These are phyloP conservation scores for Erebia ligea DNA, from an alignment of 2,888 invertebrate genomes.

Conservation along the genomic window DNA sequence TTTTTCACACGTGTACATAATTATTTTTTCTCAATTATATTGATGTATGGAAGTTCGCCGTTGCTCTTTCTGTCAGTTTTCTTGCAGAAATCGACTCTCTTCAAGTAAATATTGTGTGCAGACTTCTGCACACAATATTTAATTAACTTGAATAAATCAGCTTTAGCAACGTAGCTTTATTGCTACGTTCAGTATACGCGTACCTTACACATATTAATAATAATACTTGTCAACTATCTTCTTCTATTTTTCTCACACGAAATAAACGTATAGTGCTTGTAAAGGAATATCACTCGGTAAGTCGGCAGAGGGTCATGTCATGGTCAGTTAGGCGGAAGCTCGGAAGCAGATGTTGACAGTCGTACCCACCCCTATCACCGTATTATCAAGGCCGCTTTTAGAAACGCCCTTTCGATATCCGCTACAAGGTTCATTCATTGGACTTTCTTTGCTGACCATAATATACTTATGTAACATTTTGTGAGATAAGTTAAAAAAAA, in stretches of 20 bases:
- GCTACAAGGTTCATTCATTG: conserved; percentile 24
- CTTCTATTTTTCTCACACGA: conserved; percentile 18
- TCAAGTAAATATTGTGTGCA: no score
- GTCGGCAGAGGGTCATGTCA: conserved; percentile 50
- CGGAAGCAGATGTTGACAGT: conserved; percentile 72
- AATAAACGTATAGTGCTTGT: conserved; percentile 23
- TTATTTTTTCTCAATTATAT: no score
- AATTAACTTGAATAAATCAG: no score
- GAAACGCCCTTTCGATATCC: conserved; percentile 55
- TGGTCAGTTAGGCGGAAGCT: conserved; percentile 65
- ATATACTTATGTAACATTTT: background rate
- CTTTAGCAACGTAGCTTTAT: no score
- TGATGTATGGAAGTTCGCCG: no score
- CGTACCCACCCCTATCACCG: conserved; percentile 45
- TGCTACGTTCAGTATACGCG: no score
- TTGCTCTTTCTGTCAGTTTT: no score
- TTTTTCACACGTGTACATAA: no score
- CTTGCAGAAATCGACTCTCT: no score
- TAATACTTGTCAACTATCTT: background rate
- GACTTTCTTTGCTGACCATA: background rate
- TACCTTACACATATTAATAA: background rate
- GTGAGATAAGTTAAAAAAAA: background rate
- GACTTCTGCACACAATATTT: no score
- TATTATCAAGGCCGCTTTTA: conserved; percentile 51
- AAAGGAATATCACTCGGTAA: conserved; percentile 25